Conservation (phyloP, 1,140 invertebrate species). For the Kradibia gibbosae region DNA sequence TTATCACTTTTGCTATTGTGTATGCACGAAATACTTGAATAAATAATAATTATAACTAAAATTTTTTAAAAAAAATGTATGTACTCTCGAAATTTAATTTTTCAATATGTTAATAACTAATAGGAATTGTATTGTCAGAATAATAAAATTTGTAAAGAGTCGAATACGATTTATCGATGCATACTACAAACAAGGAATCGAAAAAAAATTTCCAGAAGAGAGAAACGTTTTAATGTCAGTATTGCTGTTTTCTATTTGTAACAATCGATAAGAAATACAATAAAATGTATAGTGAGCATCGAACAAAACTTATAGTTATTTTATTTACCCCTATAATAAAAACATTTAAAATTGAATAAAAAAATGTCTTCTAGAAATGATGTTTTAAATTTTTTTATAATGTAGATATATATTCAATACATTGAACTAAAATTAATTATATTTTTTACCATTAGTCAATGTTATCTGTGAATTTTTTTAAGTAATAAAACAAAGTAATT, state of each 20-base stretch:
- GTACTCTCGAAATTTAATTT: constrained; percentile 29
- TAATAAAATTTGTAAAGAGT: constrained; percentile 19
- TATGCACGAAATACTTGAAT: background rate
- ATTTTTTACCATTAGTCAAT: too few relatives aligned
- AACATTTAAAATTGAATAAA: constrained; percentile 28
- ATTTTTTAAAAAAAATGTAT: background rate
- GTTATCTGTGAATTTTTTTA: too few relatives aligned
- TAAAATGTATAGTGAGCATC: constrained; percentile 69
- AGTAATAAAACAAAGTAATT: too few relatives aligned
- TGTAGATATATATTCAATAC: too few relatives aligned
- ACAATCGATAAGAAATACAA: constrained; percentile 65
- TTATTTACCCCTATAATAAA: constrained; percentile 25
- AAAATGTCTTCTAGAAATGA: too few relatives aligned
- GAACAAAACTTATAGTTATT: constrained; percentile 31
- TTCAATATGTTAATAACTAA: constrained; percentile 8
- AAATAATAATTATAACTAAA: background rate
- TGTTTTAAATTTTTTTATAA: too few relatives aligned
- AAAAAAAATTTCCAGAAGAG: constrained; percentile 47
- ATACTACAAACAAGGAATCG: constrained; percentile 32
- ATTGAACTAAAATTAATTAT: too few relatives aligned
- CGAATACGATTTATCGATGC: constrained; percentile 10
- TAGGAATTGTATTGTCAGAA: constrained; percentile 43
- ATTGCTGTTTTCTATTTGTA: constrained; percentile 71
- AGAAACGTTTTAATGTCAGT: constrained; percentile 60
- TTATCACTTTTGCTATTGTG: background rate